Conservation (phyloP, 2,888 invertebrate species). For the Drosophila dives region DNA sequence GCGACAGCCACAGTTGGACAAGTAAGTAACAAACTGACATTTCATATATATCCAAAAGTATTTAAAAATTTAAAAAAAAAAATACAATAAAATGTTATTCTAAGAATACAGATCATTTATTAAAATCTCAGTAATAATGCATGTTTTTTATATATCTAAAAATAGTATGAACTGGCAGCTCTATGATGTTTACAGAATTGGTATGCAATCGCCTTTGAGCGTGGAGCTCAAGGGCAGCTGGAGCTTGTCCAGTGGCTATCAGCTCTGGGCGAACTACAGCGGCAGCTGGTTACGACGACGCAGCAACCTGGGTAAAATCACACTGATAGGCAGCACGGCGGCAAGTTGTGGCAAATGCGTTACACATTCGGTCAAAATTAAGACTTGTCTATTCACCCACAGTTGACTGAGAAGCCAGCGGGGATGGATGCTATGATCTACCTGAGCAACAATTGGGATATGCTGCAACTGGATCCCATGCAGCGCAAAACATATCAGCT, state of each 20-base stretch:
- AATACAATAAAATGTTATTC: no score
- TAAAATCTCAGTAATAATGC: background rate
- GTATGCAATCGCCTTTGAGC: constrained; percentile 50
- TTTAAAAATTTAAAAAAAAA: background rate
- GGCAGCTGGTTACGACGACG: constrained; percentile 68
- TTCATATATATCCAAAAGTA: background rate
- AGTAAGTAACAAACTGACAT: constrained; percentile 38
- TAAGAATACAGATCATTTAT: background rate
- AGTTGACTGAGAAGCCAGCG: constrained; percentile 72
- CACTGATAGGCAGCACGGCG: constrained; percentile 66
- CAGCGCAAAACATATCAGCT: constrained; percentile 81
- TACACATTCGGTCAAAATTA: background rate
- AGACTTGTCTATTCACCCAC: background rate
- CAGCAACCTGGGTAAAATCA: constrained; percentile 66
- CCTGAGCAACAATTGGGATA: constrained; percentile 55
- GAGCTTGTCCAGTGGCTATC: constrained; percentile 61
- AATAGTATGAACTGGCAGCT: constrained; percentile 50
- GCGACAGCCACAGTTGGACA: constrained; percentile 12
- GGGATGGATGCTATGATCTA: constrained; percentile 49
- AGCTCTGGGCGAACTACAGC: constrained; percentile 43
- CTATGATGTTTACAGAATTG: constrained; percentile 79
- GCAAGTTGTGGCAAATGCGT: constrained; percentile 35
- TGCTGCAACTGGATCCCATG: constrained; percentile 79
- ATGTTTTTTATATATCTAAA: constrained; percentile 5
- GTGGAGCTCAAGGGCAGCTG: constrained; percentile 74